Conservation (phyloP, 2,797 vertebrate species). For the Psittacula echo region DNA sequence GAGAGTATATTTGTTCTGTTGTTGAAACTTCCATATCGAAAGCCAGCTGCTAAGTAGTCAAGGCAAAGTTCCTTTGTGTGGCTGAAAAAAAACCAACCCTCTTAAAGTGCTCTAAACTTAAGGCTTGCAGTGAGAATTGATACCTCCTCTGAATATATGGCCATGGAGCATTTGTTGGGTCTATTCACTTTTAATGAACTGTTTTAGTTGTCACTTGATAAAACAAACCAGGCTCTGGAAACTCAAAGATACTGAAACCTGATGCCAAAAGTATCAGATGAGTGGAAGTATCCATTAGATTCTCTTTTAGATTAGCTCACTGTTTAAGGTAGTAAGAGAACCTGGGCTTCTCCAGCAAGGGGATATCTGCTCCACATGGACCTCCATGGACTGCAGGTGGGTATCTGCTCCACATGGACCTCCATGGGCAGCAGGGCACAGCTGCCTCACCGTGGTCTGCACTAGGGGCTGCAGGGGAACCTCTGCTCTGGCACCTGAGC, state of each 20-base stretch:
- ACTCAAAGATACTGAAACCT: not conserved
- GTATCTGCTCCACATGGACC: not conserved
- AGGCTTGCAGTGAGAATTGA: not conserved
- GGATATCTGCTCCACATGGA: not conserved
- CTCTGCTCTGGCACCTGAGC: not conserved
- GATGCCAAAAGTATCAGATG: not conserved
- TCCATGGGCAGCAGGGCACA: too few species aligned
- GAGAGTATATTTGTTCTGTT: not conserved
- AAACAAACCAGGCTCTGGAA: not conserved
- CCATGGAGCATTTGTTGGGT: not conserved
- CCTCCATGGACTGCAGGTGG: not conserved
- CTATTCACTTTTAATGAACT: not conserved
- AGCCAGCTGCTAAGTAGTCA: not conserved
- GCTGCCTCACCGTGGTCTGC: not conserved
- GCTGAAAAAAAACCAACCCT: not conserved
- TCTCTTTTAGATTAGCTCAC: not conserved
- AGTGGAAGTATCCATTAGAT: not conserved
- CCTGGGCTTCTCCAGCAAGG: not conserved
- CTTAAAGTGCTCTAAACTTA: not conserved
- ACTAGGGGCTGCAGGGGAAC: not conserved
- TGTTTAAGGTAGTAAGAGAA: not conserved
- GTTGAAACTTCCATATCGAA: not conserved
- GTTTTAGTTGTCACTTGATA: not conserved
- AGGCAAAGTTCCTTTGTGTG: not conserved
- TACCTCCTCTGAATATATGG: not conserved